Evolutionary conservation across 1,140 invertebrate genomes (phyloP).

Genomic region (Zophobas morio): DNA sequence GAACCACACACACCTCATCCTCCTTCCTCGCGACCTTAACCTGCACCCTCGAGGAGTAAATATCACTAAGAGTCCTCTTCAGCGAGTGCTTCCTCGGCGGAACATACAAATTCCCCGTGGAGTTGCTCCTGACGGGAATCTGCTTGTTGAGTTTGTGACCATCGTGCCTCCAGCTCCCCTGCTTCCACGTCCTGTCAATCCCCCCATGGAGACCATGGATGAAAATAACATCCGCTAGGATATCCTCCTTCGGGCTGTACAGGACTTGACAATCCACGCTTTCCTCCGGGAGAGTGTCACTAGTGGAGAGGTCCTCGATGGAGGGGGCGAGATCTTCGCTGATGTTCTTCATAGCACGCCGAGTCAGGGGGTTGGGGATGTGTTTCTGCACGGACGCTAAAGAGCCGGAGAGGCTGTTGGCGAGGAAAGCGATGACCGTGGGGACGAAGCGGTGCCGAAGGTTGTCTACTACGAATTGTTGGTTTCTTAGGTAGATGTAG

Average conservation of each 20-base stretch:
- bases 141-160: constrained; percentile 65
- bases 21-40: constrained; percentile 54
- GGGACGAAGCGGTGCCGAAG: constrained; percentile 66
- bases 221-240: constrained; percentile 72
- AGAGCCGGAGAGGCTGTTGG: constrained; percentile 69
- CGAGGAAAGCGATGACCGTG: constrained; percentile 68
- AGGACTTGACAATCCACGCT: constrained; percentile 68
- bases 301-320: constrained; percentile 17
- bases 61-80: constrained; percentile 57
- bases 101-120: constrained; percentile 54
- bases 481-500: constrained; percentile 60
- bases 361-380: constrained; percentile 54
- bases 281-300: constrained; percentile 52
- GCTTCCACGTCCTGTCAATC: constrained; percentile 72
- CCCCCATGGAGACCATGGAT: constrained; percentile 74
- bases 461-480: constrained; percentile 62
- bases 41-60: constrained; percentile 51
- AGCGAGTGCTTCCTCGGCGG: constrained; percentile 50
- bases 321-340: background rate
- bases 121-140: constrained; percentile 55
- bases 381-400: constrained; percentile 69
- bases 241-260: constrained; percentile 65
- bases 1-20: constrained; percentile 35
- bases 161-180: constrained; percentile 70
- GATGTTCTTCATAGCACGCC: constrained; percentile 50